Conservation (phyloP, 2,113 vertebrate genomes). For the Ovis canadensis region DNA sequence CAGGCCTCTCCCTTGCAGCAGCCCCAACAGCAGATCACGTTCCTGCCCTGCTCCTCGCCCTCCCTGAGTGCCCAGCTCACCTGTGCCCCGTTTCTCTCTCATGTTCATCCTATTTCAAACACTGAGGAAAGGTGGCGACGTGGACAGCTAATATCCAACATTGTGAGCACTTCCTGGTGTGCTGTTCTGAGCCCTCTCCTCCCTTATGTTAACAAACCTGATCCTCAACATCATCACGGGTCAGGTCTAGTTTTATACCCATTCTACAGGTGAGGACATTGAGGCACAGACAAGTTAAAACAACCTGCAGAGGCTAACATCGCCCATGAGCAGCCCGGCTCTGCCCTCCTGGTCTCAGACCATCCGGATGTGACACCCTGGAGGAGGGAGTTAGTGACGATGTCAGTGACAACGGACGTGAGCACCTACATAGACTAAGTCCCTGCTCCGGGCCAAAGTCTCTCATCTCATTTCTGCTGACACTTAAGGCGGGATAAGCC, state of each 20-base stretch:
- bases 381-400: not conserved
- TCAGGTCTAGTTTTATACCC: not conserved
- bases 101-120: not conserved
- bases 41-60: not conserved
- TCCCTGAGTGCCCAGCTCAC: fast-evolving
- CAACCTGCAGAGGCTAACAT: not conserved
- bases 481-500: not conserved
- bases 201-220: not conserved
- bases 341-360: not conserved
- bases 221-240: not conserved
- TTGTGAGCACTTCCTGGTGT: fast-evolving
- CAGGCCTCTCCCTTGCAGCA: not conserved
- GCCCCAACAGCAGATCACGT: not conserved
- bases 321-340: not conserved
- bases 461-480: not conserved
- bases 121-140: fast-evolving
- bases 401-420: fast-evolving
- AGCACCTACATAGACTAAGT: fast-evolving
- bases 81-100: fast-evolving
- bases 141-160: fast-evolving
- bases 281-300: not conserved
- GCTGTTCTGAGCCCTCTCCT: not conserved
- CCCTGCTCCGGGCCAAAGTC: not conserved
- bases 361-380: not conserved
- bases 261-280: not conserved